Base-by-base conservation (phyloP, 2,113 vertebrate species). In the Dryoscopus gambensis region DNA sequence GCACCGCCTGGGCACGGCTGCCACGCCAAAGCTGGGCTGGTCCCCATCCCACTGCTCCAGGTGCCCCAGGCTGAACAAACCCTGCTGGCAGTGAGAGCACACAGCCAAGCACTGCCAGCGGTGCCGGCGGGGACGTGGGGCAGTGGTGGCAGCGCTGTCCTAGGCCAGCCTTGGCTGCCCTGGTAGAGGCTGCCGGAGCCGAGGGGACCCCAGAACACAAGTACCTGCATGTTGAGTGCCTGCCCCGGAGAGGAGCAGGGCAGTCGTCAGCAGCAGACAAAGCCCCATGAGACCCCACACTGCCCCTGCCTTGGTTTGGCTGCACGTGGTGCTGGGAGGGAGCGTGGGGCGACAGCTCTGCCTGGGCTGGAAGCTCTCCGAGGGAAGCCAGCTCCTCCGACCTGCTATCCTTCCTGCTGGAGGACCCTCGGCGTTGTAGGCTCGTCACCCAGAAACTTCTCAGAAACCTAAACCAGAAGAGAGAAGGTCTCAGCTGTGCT, bases 391-490 rank as follows among this genome's bases (percentile, higher is more conserved):
- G 19, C 27, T 76, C 56, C 73, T 75, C 74, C 1, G 0, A 5
- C 27, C 74, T n/a, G 42, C 56, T 2, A 0, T 67, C 87, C 80
- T 93, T 71, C 68, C 70, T 84, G 92, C 12, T 69, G 37, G 74
- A 50, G 75, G 47, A 52, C 42, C 55, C 44, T 46, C 2, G 0
- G 50, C 0, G 7, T 1, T 11, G 40, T 11, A 55, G 52, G 11
- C 8, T 35, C 0, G 0, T 65, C 73, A 49, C 33, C 13, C 44
- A 70, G 90, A 31, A 63, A 25, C 70, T 55, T 33, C 89, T 97
- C 91, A 97, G 74, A 97, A 93, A 84, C 96, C 97, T 97, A 52
- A 64, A 89, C 49, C 23, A 50, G 75, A 90, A 74, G 67, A 92
- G 33, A 76, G 8, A 46, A 0, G 5, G 30, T 27, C 22, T 95